A percentile compares a stretch with the other conserved stretches of the same genome.
These are phyloP conservation scores for Latrodectus elegans DNA, from an alignment of 2,888 invertebrate species.

Conservation along the genomic window DNA sequence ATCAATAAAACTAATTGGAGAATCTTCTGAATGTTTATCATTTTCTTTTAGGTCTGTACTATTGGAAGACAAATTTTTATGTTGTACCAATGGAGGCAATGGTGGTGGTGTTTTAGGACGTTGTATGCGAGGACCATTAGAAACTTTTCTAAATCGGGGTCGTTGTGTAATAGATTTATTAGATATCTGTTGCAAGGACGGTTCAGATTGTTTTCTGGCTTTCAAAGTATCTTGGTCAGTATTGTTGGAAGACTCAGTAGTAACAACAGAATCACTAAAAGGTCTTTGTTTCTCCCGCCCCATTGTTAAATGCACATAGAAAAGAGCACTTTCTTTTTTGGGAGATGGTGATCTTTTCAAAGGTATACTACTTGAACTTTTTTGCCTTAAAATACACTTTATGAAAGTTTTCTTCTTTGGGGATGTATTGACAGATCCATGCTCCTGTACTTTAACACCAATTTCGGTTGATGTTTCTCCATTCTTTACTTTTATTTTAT, in stretches of 20 bases:
- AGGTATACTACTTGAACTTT: conserved; percentile 60
- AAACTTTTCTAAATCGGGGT: conserved; percentile 49
- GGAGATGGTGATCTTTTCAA: conserved; percentile 62
- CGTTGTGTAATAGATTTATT: conserved; percentile 17
- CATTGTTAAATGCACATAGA: conserved; percentile 48
- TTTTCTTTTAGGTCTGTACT: conserved; percentile 1
- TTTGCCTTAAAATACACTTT: conserved; percentile 65
- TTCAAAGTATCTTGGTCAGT: conserved; percentile 16
- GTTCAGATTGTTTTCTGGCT: conserved; percentile 44
- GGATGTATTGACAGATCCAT: conserved; percentile 43
- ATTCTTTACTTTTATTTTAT: conserved; percentile 76
- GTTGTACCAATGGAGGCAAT: conserved; percentile 69
- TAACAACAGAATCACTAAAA: conserved; percentile 51
- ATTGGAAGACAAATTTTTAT: not conserved
- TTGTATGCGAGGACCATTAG: conserved; percentile 67
- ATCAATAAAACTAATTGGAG: not conserved
- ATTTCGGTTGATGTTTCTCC: conserved; percentile 55
- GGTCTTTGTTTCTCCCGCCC: conserved; percentile 53
- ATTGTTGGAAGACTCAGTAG: conserved; percentile 1
- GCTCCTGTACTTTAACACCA: conserved; percentile 45
- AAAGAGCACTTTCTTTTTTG: conserved; percentile 55
- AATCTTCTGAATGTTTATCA: not conserved
- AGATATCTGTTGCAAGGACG: conserved; percentile 22
- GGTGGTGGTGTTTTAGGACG: conserved; percentile 72
- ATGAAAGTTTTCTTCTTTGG: conserved; percentile 67